Percentiles rank a stretch among this genome's conserved stretches.
phyloP scores from a whole-genome alignment of 92 coral and sea anemone species.

The Chrysogorgia sp. region DNA sequence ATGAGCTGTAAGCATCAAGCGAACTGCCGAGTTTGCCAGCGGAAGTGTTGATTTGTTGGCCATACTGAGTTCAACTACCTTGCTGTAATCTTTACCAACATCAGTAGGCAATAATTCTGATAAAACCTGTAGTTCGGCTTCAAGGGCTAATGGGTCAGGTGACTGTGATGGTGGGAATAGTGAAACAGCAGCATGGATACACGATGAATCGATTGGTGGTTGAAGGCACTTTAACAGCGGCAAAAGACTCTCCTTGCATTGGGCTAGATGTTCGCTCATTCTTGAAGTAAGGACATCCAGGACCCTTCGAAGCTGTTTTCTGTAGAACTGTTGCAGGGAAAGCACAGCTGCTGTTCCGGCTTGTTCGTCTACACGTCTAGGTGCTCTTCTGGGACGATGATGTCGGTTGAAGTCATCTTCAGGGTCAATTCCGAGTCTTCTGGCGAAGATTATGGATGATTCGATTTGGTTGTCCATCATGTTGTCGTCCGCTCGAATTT shows the following conservation, averaged over 20 bases:
- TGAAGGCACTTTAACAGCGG: conserved; percentile 21
- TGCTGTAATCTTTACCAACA: conserved; percentile 5
- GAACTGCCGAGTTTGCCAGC: conserved; percentile 9
- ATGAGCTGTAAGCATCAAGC: no score
- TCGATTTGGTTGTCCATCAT: conserved; percentile 34
- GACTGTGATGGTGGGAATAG: conserved; percentile 17
- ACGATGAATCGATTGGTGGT: conserved; percentile 11
- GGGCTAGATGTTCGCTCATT: conserved; percentile 31
- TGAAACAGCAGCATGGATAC: conserved; percentile 5
- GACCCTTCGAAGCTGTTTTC: conserved; percentile 18
- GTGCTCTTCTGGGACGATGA: conserved; percentile 27
- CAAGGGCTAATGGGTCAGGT: conserved; percentile 26
- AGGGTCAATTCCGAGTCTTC: conserved; percentile 15
- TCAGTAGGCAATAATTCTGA: conserved; percentile 18
- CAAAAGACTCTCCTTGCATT: conserved; percentile 20
- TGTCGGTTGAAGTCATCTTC: conserved; percentile 25
- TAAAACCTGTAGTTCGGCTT: conserved; percentile 28
- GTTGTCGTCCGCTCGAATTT: conserved; percentile 33
- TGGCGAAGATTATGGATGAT: conserved; percentile 35
- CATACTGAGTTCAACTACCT: conserved; percentile 30
- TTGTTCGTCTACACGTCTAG: conserved; percentile 26
- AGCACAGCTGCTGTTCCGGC: conserved; percentile 4
- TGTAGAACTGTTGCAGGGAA: conserved; percentile 3
- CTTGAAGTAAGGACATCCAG: conserved; percentile 27
- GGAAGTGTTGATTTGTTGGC: conserved; percentile 25